phyloP scores from a whole-genome alignment of 1,140 invertebrate species.

The Asobara japonica region DNA sequence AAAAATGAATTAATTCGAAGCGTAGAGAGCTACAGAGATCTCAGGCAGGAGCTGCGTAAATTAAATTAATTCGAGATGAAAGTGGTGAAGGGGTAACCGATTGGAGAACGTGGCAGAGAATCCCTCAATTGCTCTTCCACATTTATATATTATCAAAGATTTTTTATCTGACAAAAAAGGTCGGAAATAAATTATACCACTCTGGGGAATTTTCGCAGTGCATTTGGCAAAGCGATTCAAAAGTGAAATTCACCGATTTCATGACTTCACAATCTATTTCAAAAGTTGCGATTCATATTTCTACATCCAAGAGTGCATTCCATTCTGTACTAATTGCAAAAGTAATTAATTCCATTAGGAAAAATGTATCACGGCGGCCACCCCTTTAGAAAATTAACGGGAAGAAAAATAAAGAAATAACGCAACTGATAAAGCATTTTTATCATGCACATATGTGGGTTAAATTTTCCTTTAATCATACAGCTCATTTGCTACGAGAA shows the following conservation, averaged over 20 bases:
- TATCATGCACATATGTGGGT: neutral
- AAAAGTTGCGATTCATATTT: neutral
- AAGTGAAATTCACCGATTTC: neutral
- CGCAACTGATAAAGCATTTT: neutral
- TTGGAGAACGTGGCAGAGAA: no score
- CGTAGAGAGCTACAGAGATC: no score
- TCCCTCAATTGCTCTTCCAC: no score
- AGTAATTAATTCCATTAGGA: neutral
- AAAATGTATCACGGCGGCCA: neutral
- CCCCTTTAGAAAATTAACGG: neutral
- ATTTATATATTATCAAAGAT: no score
- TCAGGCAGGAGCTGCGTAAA: no score
- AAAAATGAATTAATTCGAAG: no score
- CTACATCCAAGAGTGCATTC: neutral
- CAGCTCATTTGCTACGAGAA: neutral
- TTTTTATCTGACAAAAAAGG: no score
- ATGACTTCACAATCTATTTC: no score
- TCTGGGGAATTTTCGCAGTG: neutral
- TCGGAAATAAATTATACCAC: neutral
- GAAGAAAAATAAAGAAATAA: neutral
- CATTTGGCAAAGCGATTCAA: neutral
- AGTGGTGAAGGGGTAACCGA: no score
- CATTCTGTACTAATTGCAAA: neutral
- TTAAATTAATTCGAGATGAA: no score
- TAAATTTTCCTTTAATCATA: conserved; percentile 8